Evolutionary conservation across 2,888 invertebrate genomes (phyloP).

Genomic region (Diploptera punctata): DNA sequence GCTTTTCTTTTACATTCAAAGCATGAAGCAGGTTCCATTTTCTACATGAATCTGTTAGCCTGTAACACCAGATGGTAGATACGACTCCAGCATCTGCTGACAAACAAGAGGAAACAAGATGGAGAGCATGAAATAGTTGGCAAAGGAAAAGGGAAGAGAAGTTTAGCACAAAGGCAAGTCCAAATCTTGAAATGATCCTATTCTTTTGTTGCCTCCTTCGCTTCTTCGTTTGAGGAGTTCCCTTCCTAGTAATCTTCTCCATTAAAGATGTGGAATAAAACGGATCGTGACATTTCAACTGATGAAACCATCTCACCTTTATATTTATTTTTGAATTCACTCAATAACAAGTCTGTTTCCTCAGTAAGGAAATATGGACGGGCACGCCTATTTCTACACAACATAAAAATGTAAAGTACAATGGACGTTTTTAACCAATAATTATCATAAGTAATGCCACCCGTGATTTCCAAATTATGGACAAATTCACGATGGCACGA

Average conservation of each 20-base stretch:
- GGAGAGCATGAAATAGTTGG: background rate
- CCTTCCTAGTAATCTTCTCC: background rate
- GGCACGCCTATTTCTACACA: too few species aligned
- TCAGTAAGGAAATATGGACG: too few species aligned
- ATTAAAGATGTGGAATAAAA: background rate
- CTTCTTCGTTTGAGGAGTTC: background rate
- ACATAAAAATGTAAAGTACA: too few species aligned
- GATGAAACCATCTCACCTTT: background rate
- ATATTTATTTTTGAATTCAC: too few species aligned
- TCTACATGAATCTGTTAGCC: background rate
- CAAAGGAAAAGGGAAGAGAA: background rate
- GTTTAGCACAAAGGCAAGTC: background rate
- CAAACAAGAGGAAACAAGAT: background rate
- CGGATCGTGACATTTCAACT: background rate
- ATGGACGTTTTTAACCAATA: too few species aligned
- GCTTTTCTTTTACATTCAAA: background rate
- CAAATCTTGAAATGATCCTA: background rate
- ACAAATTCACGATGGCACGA: too few species aligned
- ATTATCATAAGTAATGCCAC: too few species aligned
- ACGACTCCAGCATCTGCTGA: slow-evolving; percentile 9
- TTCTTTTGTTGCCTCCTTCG: background rate
- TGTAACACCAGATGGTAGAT: slow-evolving; percentile 1
- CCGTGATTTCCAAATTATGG: too few species aligned
- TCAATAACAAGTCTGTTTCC: too few species aligned
- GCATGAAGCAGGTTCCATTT: background rate